phyloP scores from a whole-genome alignment of 2,888 invertebrate genomes.

The Oasisia sp. region DNA sequence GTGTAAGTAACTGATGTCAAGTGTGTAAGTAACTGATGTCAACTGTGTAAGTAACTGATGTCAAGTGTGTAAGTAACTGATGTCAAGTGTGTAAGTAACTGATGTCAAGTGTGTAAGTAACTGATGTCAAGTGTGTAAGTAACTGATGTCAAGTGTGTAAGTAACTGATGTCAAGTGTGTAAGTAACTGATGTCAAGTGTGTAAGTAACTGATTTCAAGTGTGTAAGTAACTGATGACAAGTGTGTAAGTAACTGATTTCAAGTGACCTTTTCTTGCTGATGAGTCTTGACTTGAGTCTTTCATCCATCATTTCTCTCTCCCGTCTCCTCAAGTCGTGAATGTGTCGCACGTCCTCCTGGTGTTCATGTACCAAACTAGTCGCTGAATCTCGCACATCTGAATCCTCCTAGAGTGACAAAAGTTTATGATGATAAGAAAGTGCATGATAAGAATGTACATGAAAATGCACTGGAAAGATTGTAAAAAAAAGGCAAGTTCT shows the following conservation, averaged over 20 bases:
- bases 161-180: background rate
- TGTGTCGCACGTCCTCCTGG: background rate
- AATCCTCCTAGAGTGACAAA: background rate
- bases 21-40: too few relatives aligned
- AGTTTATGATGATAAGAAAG: background rate
- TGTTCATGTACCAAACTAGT: constrained; percentile 18
- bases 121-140: too few relatives aligned
- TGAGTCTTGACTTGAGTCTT: background rate
- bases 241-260: background rate
- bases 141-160: too few relatives aligned
- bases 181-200: background rate
- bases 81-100: background rate
- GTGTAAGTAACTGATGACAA: too few relatives aligned
- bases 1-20: too few relatives aligned
- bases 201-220: too few relatives aligned
- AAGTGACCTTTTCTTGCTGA: constrained; percentile 6
- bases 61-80: background rate
- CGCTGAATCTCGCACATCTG: background rate
- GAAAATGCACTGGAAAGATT: background rate
- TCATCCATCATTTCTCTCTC: constrained; percentile 21
- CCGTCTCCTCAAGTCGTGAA: background rate
- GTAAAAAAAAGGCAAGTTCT: too few relatives aligned
- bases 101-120: too few relatives aligned
- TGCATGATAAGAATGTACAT: background rate
- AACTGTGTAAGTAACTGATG: too few relatives aligned